A percentile compares a stretch with the other conserved stretches of the same genome.
phyloP scores from a whole-genome alignment of 2,888 invertebrate species.

The Hermodice carunculata region DNA sequence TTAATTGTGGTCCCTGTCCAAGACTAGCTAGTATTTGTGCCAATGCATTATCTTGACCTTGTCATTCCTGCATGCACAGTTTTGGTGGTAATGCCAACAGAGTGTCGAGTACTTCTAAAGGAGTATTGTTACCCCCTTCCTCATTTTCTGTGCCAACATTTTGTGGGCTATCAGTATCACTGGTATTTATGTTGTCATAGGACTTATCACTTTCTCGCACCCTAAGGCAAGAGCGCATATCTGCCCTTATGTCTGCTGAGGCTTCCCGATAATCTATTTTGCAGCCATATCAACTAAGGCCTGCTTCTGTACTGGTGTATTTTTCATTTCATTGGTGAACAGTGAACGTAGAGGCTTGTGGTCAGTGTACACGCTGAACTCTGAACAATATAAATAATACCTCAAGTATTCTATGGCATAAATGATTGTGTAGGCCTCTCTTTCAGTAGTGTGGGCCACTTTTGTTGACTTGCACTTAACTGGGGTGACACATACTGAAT shows the following conservation, averaged over 20 bases:
- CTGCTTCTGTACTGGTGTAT: not conserved
- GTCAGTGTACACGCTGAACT: not conserved
- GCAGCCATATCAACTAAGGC: not conserved
- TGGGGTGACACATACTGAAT: not conserved
- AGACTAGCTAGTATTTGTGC: too few species aligned
- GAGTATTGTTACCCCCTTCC: too few species aligned
- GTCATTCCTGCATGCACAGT: too few species aligned
- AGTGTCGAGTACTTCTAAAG: too few species aligned
- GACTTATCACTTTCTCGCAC: too few species aligned
- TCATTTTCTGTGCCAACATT: too few species aligned
- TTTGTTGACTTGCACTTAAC: not conserved
- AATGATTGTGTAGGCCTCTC: slow-evolving; percentile 2
- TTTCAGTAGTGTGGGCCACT: not conserved
- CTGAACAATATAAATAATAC: not conserved
- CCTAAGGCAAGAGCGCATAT: not conserved
- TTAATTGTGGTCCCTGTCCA: too few species aligned
- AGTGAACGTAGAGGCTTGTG: not conserved
- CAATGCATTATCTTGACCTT: too few species aligned
- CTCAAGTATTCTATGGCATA: slow-evolving; percentile 2
- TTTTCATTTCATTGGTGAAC: not conserved
- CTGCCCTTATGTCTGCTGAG: not conserved
- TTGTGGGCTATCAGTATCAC: too few species aligned
- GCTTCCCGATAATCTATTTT: not conserved
- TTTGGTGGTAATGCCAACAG: too few species aligned
- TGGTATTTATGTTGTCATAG: too few species aligned